Conservation (phyloP, 2,797 vertebrate species). For the Mastacembelus armatus region DNA sequence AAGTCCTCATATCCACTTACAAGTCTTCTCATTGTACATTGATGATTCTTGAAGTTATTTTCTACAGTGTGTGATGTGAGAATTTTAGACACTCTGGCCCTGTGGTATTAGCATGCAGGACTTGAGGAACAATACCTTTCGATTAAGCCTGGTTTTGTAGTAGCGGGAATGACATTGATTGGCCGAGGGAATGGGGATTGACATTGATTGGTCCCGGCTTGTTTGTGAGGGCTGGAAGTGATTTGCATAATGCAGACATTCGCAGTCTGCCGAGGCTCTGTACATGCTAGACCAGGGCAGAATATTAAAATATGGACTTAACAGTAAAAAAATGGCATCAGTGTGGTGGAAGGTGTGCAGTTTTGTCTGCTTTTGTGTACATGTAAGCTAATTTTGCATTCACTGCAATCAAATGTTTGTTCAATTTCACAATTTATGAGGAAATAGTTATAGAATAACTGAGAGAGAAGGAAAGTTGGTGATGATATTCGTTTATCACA, state of each 20-base stretch:
- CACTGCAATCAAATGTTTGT: conserved; percentile 7
- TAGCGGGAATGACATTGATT: conserved; percentile 81
- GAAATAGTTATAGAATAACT: conserved; percentile 6
- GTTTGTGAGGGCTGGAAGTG: conserved; percentile 77
- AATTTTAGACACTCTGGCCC: conserved; percentile 35
- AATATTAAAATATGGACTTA: conserved; percentile 62
- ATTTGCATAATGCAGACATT: conserved; percentile 82
- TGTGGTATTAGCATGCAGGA: conserved; percentile 69
- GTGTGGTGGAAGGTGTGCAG: conserved; percentile 21
- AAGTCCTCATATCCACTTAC: conserved; percentile 41
- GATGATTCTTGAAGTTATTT: conserved; percentile 54
- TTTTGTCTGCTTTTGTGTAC: conserved; percentile 6
- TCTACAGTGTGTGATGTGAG: conserved; percentile 49
- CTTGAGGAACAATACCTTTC: conserved; percentile 71
- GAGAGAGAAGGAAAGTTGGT: background rate
- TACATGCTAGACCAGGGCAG: conserved; percentile 48
- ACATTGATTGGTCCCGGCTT: conserved; percentile 83
- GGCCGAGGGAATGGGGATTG: conserved; percentile 79
- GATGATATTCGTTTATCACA: conserved; percentile 7
- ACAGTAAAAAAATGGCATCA: conserved; percentile 35
- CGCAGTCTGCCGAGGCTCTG: conserved; percentile 66
- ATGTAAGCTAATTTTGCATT: conserved; percentile 13
- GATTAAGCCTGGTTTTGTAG: conserved; percentile 70
- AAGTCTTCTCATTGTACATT: conserved; percentile 37
- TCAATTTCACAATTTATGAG: conserved; percentile 21